Percentiles rank a stretch among this genome's conserved stretches.
Evolutionary conservation across 1,140 invertebrate species (phyloP).

Genomic region (Cydia pomonella): DNA sequence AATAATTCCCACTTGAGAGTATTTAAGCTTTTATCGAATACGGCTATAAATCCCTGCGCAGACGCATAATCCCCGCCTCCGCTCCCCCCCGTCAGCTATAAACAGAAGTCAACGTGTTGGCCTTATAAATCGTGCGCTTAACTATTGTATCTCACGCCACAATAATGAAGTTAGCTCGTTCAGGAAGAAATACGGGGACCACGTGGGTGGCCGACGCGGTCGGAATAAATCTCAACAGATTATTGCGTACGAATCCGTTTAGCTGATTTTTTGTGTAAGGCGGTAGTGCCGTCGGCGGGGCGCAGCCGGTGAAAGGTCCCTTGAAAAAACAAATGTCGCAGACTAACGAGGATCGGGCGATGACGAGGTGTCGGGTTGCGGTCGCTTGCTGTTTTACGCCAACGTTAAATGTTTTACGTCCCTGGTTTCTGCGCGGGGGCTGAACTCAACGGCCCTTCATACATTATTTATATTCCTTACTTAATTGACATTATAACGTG

Average conservation of each 20-base stretch:
- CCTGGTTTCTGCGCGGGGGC: constrained; percentile 36
- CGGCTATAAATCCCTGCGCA: constrained; percentile 76
- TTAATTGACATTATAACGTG: not conserved
- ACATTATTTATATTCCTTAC: constrained; percentile 39
- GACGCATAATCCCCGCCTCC: constrained; percentile 72
- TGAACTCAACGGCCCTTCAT: not conserved
- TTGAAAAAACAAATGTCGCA: constrained; percentile 69
- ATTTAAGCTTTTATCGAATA: constrained; percentile 79
- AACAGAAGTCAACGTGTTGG: constrained; percentile 80
- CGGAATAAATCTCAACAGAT: constrained; percentile 69
- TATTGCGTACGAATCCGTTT: constrained; percentile 65
- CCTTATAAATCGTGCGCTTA: constrained; percentile 80
- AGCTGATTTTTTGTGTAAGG: constrained; percentile 68
- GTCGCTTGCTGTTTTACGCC: constrained; percentile 21
- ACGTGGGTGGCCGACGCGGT: constrained; percentile 74
- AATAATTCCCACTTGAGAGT: constrained; percentile 72
- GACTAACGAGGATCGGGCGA: constrained; percentile 37
- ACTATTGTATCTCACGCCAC: constrained; percentile 80
- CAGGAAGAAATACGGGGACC: constrained; percentile 74
- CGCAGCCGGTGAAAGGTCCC: constrained; percentile 68
- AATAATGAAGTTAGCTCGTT: constrained; percentile 81
- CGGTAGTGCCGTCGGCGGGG: constrained; percentile 61
- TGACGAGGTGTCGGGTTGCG: constrained; percentile 58
- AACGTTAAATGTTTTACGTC: not conserved
- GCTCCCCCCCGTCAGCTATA: constrained; percentile 71